Percentiles rank a stretch among this genome's conserved stretches.
Evolutionary conservation across 2,113 vertebrate genomes (phyloP).

Genomic region (Trinectes maculatus): DNA sequence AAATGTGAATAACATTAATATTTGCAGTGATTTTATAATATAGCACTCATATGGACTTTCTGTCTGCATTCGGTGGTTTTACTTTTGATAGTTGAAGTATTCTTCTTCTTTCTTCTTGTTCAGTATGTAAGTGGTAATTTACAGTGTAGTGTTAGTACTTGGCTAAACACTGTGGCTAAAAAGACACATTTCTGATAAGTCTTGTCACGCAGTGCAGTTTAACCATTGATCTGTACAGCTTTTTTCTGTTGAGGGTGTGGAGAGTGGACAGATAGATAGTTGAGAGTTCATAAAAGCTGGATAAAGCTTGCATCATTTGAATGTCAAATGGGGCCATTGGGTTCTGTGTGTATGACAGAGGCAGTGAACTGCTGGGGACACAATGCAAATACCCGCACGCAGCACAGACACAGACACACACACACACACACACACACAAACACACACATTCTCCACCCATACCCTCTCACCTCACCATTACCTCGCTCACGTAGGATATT

Average conservation of each 20-base stretch:
- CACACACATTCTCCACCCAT: background rate
- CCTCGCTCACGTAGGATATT: constrained; percentile 24
- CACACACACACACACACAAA: background rate
- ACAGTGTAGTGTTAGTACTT: background rate
- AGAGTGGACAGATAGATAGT: background rate
- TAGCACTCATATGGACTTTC: too few species aligned
- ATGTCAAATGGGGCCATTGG: constrained; percentile 89
- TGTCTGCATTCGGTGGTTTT: too few species aligned
- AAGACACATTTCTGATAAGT: background rate
- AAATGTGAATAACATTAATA: too few species aligned
- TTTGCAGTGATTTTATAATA: background rate
- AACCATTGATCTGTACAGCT: background rate
- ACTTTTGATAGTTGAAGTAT: background rate
- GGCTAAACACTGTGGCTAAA: too few species aligned
- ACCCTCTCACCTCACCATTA: constrained; percentile 59
- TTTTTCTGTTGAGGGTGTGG: background rate
- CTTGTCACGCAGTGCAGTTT: constrained; percentile 37
- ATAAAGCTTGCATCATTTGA: constrained; percentile 87
- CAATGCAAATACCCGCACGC: constrained; percentile 88
- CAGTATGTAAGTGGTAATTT: background rate
- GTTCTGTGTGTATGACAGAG: constrained; percentile 51
- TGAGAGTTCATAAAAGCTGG: constrained; percentile 61
- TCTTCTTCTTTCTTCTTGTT: background rate
- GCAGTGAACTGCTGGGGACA: constrained; percentile 80
- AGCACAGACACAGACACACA: background rate